Percentiles rank a stretch among this genome's conserved stretches.
Evolutionary conservation across 2,113 vertebrate species (phyloP).

Genomic region (Lamprologus ornatipinnis): DNA sequence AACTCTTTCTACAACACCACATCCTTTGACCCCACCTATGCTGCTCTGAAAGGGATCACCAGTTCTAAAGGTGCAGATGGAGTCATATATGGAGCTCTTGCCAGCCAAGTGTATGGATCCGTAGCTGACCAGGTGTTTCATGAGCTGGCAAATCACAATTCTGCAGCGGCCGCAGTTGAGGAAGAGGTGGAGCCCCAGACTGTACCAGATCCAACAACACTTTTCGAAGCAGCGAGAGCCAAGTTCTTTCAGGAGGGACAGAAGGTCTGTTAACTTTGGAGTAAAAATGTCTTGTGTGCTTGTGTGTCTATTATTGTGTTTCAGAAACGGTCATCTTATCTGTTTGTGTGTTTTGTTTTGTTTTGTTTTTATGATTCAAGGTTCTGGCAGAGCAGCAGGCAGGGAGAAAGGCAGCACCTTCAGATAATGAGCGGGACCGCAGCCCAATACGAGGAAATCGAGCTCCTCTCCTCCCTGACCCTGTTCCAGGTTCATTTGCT

Average conservation of each 20-base stretch:
- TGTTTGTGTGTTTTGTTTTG: rapidly evolving
- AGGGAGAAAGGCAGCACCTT: constrained; percentile 45
- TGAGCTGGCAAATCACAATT: constrained; percentile 46
- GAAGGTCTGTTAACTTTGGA: constrained; percentile 46
- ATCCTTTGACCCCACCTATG: constrained; percentile 78
- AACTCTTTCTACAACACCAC: constrained; percentile 80
- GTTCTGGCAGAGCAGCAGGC: constrained; percentile 76
- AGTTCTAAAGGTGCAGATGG: constrained; percentile 65
- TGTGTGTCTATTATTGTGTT: not conserved
- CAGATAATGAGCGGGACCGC: constrained; percentile 67
- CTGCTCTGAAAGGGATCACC: constrained; percentile 72
- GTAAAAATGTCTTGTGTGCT: not conserved
- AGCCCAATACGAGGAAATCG: constrained; percentile 70
- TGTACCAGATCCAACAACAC: constrained; percentile 66
- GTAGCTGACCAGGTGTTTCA: constrained; percentile 73
- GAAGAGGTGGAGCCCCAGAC: constrained; percentile 36
- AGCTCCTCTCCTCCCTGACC: constrained; percentile 70
- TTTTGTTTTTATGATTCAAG: not conserved
- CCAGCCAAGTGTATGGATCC: constrained; percentile 79
- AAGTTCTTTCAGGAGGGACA: constrained; percentile 77
- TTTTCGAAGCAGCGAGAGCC: constrained; percentile 75
- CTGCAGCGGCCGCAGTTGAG: not conserved
- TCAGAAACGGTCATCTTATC: not conserved
- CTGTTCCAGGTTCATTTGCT: constrained; percentile 64
- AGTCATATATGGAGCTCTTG: constrained; percentile 78